Evolutionary conservation across 2,797 vertebrate species (phyloP).

Genomic region (Epinephelus malabaricus): DNA sequence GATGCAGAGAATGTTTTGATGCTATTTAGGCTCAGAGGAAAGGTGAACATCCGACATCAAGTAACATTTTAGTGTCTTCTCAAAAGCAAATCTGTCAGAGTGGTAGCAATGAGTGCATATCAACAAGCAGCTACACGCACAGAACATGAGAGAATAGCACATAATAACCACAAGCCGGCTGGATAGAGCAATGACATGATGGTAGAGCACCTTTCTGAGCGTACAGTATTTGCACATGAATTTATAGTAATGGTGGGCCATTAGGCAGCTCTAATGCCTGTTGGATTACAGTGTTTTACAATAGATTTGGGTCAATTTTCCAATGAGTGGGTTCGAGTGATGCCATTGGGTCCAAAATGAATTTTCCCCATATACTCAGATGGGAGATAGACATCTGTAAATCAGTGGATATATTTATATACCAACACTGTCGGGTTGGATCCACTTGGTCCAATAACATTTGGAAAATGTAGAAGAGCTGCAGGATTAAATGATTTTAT

Average conservation of each 20-base stretch:
- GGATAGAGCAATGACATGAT: not conserved
- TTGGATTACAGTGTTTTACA: not conserved
- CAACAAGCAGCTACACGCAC: too few species aligned
- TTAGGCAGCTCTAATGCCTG: not conserved
- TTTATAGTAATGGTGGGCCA: too few species aligned
- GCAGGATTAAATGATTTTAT: too few species aligned
- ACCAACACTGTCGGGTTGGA: too few species aligned
- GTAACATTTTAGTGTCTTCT: not conserved
- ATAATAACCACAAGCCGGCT: not conserved
- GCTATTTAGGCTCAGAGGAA: not conserved
- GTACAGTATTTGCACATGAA: not conserved
- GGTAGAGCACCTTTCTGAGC: not conserved
- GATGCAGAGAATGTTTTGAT: not conserved
- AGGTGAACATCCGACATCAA: not conserved
- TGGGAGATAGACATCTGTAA: too few species aligned
- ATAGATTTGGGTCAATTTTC: not conserved
- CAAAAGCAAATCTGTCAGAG: not conserved
- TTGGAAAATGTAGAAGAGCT: too few species aligned
- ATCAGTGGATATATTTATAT: too few species aligned
- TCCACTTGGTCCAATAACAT: too few species aligned
- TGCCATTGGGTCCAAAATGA: too few species aligned
- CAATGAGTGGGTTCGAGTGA: too few species aligned
- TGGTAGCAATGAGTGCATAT: not conserved
- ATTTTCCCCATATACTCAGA: too few species aligned
- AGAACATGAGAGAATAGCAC: not conserved